Evolutionary conservation across 2,113 vertebrate species (phyloP), one percentile per base, ranked within the genome.

Genomic region (Epinephelus fuscoguttatus): DNA sequence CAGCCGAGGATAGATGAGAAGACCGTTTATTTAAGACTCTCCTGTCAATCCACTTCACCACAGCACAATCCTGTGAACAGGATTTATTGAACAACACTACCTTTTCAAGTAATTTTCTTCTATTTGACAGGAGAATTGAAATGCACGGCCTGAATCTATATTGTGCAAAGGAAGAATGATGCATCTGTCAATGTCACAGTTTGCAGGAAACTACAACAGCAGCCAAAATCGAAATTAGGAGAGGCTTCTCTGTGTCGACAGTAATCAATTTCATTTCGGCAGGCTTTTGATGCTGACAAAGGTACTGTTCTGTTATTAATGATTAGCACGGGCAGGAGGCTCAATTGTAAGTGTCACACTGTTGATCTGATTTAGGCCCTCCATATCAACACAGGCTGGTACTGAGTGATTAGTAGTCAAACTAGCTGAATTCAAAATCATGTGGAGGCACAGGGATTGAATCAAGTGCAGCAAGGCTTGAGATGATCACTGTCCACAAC

Each of bases 161-260:
- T 6, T 19, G 15, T 30, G 55, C 64, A 71, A 72, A 72, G 11
- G 23, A 64, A 53, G 73, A 87, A 59, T 62, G 70, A 85, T 52
- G 60, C 57, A 68, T 89, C 61, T 69, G 78, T 89, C 82, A 82
- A 71, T 80, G 82, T 75, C 76, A 52, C 33, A 50, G 76, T 68
- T 53, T 62, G n/a, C 60, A 60, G 57, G 61, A 77, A 72, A 85
- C 14, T 60, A 52, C 61, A 71, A 61, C 61, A 53, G 68, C 30
- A 18, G 61, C 66, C 45, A 56, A 37, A 78, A 86, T 84, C n/a
- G 47, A 87, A 74, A 47, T 33, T 1, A 52, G 75, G 57, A 18
- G 15, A 71, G 33, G 30, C 59, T 45, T 78, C 47, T 70, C 13
- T 0, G 4, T 59, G 60, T 79, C 37, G 4, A 59, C 23, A 14